phyloP scores from a whole-genome alignment of 2,888 invertebrate species.

The Acanthosepion esculentum region DNA sequence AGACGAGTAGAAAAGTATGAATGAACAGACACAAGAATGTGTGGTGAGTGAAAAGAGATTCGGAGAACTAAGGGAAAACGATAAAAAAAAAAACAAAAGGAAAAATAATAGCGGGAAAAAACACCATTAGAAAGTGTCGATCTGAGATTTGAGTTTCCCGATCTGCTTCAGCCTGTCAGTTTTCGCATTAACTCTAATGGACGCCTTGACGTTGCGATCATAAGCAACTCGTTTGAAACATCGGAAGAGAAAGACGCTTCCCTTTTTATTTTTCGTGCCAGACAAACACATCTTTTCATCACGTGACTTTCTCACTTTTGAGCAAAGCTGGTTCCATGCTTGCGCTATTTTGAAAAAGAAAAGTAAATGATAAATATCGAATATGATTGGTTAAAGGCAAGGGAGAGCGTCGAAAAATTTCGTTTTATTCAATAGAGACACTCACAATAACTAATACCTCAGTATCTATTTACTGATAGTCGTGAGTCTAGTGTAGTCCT shows the following conservation, averaged over 20 bases:
- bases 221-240: not conserved
- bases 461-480: too few species aligned
- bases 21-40: not conserved
- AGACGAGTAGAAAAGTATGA: not conserved
- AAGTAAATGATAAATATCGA: not conserved
- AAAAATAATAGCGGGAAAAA: not conserved
- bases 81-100: not conserved
- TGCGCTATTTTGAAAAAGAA: not conserved
- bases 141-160: not conserved
- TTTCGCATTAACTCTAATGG: not conserved
- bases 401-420: not conserved
- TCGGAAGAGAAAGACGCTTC: not conserved
- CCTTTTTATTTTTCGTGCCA: not conserved
- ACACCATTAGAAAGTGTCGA: not conserved
- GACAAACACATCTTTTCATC: not conserved
- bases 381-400: not conserved
- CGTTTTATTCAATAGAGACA: too few species aligned
- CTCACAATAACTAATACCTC: too few species aligned
- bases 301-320: not conserved
- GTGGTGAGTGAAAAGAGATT: not conserved
- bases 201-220: constrained; percentile 8
- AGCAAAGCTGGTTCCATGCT: not conserved
- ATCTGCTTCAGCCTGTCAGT: not conserved
- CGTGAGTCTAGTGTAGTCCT: too few species aligned
- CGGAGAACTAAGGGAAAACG: not conserved